Percentiles rank a stretch among this genome's conserved stretches.
phyloP scores from a whole-genome alignment of 2,797 vertebrate species.

The Antennarius maculatus region DNA sequence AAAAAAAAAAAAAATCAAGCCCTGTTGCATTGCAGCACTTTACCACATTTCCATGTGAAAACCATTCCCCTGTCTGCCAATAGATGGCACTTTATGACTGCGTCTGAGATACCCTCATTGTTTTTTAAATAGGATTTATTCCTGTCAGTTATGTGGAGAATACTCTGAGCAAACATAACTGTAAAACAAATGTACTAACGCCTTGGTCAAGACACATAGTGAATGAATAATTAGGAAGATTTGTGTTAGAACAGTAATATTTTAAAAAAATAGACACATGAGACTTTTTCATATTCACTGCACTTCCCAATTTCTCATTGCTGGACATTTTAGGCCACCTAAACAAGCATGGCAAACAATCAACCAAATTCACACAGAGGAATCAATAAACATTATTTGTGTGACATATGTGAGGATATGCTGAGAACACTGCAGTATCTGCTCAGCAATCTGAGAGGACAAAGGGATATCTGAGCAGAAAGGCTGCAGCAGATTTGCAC shows the following conservation, averaged over 20 bases:
- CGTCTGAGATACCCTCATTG: constrained; percentile 43
- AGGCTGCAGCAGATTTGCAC: constrained; percentile 52
- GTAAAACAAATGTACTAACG: constrained; percentile 48
- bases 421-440: constrained; percentile 52
- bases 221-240: constrained; percentile 34
- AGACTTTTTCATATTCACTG: neutral
- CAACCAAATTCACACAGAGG: constrained; percentile 3
- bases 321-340: neutral
- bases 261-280: neutral
- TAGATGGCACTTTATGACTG: constrained; percentile 83
- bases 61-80: constrained; percentile 69
- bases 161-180: constrained; percentile 48
- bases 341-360: neutral
- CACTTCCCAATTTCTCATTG: neutral
- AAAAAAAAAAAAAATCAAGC: constrained; percentile 38
- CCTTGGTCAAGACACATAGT: constrained; percentile 23
- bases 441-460: constrained; percentile 48
- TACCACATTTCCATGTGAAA: constrained; percentile 20
- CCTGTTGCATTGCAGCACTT: constrained; percentile 71
- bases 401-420: constrained; percentile 5
- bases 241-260: neutral
- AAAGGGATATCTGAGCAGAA: constrained; percentile 37
- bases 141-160: constrained; percentile 42
- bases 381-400: neutral
- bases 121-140: constrained; percentile 34